Evolutionary conservation across 2,888 invertebrate genomes (phyloP), one percentile per base, ranked within the genome.

Genomic region (Rapana venosa): DNA sequence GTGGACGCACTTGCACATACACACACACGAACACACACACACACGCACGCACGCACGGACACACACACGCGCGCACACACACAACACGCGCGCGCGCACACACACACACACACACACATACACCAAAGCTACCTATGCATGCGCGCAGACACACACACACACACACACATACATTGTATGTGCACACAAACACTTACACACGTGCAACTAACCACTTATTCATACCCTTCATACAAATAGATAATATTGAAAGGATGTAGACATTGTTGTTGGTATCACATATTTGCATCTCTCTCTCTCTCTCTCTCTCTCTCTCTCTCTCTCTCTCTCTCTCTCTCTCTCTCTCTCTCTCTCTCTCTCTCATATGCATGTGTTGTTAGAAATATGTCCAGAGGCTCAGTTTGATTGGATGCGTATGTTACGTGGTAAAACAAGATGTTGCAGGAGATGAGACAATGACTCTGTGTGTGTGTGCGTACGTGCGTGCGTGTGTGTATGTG

Each of bases 101-200:
- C 66, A 66, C 66, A 6, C 13, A 13, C 66, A 66, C 66, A 13
- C 66, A 66, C 66, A 66, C 66, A 66, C 66, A 66, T 26, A 66
- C 66, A 61, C 61, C 11, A 11, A 61, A 11, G 17, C 61, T 15
- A 17, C 61, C 61, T 15, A 61, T 17, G 17, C 61, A 61, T 17
- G 61, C 61, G 17, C 61, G 17, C 61, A 61, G 13, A 61, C 61
- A 66, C 66, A 66, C 66, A 66, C 66, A 6, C 66, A 13, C 66
- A 66, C 66, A 66, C 66, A 66, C 13, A 66, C 13, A 13, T 26
- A 66, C 66, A 2, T 47, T 47, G 47, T 13, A 66, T 26, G 26
- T 26, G 13, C 79, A 79, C 79, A 79, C 79, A 79, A 20, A 79
- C 79, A 79, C 79, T 26, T n/a, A 79, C 8, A 79, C 30, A 79